Evolutionary conservation across 2,797 vertebrate species (phyloP).

Genomic region (Myripristis jacobus): DNA sequence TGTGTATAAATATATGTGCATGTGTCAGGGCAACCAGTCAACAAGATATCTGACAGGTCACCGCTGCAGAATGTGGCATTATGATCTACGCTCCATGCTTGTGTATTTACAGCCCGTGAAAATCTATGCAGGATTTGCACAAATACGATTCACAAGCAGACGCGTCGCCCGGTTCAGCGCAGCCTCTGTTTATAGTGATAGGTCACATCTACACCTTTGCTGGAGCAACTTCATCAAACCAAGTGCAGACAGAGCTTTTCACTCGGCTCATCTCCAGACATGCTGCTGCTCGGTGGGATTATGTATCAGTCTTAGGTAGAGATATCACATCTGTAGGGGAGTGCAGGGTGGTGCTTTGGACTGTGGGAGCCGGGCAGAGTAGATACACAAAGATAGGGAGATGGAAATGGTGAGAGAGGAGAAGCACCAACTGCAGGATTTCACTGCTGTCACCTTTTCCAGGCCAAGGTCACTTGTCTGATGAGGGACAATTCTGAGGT

Average conservation of each 20-base stretch:
- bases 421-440: neutral
- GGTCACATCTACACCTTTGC: constrained; percentile 35
- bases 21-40: constrained; percentile 40
- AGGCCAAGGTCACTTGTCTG: constrained; percentile 5
- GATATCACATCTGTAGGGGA: neutral
- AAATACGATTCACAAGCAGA: constrained; percentile 37
- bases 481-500: neutral
- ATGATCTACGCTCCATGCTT: constrained; percentile 12
- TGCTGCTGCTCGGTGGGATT: neutral
- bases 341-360: neutral
- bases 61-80: neutral
- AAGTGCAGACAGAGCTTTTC: neutral
- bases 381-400: neutral
- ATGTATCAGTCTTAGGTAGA: neutral
- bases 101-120: constrained; percentile 54
- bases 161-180: neutral
- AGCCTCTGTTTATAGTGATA: constrained; percentile 17
- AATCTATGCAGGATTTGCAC: constrained; percentile 35
- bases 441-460: constrained; percentile 5
- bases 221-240: constrained; percentile 37
- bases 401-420: neutral
- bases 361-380: neutral
- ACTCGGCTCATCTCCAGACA: neutral
- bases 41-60: constrained; percentile 48
- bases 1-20: constrained; percentile 6